Base-by-base conservation (phyloP, 2,113 vertebrate genomes). In the Oreamnos americanus region DNA sequence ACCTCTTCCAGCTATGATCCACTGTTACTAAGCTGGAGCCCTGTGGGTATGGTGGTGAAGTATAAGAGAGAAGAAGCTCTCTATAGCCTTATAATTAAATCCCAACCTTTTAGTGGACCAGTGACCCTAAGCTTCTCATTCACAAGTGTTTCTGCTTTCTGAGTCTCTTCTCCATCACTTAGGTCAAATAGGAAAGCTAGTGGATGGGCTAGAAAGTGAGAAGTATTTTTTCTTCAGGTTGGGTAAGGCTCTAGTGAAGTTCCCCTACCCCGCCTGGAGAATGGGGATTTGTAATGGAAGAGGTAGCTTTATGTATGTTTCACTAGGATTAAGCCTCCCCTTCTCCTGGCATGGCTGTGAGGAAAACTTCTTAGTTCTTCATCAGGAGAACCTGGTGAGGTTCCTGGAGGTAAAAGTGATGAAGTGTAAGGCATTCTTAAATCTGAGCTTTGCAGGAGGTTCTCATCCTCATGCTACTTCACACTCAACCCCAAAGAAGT, bases 391-490 rank as follows among this genome's bases (percentile, higher is more conserved):
- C 28, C 16, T 49, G 16, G 21, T 64, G 23, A n/a, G 3, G 16
- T n/a, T 14, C 9, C 33, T 89, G 33, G 53, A 57, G 83, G 8
- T 76, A 36, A 92, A 87, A 45, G 3, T 0, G 1, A 17, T 39
- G 23, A 51, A 25, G 5, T 28, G 9, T 39, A 25, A 15, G 25
- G 11, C 19, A 36, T 49, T 26, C 23, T 11, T 10, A 55, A 30
- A 3, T 74, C 30, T 51, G 7, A 39, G 26, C 2, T 0, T 6
- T 16, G 1, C 13, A 55, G 3, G 55, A 76, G 2, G 36, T 62
- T 67, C 17, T 8, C 26, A 43, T 16, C 2, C 19, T 28, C 39
- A 25, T 47, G 2, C 5, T 91, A 3, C 11, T 25, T 39, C 7
- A 33, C 3, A 3, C 1, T 28, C 21, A 86, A 26, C 5, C 9